Evolutionary conservation across 2,797 vertebrate species (phyloP).

Genomic region (Denticeps clupeoides): DNA sequence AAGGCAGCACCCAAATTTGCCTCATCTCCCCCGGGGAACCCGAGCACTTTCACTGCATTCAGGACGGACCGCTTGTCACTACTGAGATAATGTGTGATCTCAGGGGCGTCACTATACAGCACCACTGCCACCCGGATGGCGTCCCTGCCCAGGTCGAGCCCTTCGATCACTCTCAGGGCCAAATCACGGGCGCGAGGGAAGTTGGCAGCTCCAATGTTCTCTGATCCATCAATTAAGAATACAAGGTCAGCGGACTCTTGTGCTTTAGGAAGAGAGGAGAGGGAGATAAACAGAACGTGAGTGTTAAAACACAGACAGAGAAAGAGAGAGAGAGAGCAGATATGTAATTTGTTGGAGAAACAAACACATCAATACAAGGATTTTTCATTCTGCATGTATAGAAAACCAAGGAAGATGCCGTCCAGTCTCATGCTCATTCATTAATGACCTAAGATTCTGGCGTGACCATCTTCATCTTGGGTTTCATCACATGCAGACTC

Average conservation of each 20-base stretch:
- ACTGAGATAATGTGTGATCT: conserved; percentile 79
- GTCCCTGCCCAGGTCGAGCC: conserved; percentile 76
- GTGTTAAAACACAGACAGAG: conserved; percentile 74
- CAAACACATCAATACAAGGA: conserved; percentile 61
- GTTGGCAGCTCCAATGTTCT: conserved; percentile 86
- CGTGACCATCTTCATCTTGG: conserved; percentile 30
- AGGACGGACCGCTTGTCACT: conserved; percentile 70
- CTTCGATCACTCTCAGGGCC: conserved; percentile 84
- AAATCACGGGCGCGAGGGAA: conserved; percentile 81
- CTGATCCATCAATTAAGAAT: conserved; percentile 99
- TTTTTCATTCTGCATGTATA: conserved; percentile 87
- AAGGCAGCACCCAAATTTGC: conserved; percentile 83
- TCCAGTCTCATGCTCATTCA: background rate
- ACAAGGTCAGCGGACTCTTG: conserved; percentile 94
- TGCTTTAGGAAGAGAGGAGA: conserved; percentile 57
- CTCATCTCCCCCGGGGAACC: conserved; percentile 66
- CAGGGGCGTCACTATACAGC: conserved; percentile 71
- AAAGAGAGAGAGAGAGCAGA: conserved; percentile 47
- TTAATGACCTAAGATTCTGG: too few relatives aligned
- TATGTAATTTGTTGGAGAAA: conserved; percentile 71
- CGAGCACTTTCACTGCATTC: conserved; percentile 72
- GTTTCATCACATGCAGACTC: conserved; percentile 86
- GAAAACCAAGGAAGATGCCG: conserved; percentile 66
- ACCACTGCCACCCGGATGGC: conserved; percentile 80
- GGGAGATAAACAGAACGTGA: conserved; percentile 69